A percentile compares a stretch with the other conserved stretches of the same genome.
These are phyloP conservation scores for Heliconius cydno DNA, from an alignment of 2,888 invertebrate species.

Conservation along the genomic window DNA sequence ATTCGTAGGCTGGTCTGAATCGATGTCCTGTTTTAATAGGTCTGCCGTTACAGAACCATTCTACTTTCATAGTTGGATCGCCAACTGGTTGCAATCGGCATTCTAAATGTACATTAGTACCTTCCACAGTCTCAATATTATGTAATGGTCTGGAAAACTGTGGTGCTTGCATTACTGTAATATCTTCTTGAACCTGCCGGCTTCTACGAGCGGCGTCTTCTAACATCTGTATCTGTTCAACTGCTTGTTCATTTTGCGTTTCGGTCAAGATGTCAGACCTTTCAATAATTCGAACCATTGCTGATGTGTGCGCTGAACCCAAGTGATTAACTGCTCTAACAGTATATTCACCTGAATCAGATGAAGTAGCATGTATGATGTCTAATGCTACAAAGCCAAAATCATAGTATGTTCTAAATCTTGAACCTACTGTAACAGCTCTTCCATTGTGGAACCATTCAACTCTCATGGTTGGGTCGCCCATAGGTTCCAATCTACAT, in stretches of 20 bases:
- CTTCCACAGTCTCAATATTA: constrained; percentile 94
- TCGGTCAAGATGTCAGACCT: constrained; percentile 93
- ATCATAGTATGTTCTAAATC: constrained; percentile 97
- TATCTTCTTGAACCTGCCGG: constrained; percentile 90
- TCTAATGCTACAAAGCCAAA: constrained; percentile 99
- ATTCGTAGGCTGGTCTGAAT: constrained; percentile 97
- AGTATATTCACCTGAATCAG: constrained; percentile 98
- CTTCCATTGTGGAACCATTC: constrained; percentile 98
- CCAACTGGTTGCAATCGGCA: constrained; percentile 95
- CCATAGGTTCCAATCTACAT: constrained; percentile 96
- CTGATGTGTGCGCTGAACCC: constrained; percentile 95
- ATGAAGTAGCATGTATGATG: constrained; percentile 95
- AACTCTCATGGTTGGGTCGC: constrained; percentile 97
- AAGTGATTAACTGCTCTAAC: constrained; percentile 96
- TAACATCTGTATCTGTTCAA: constrained; percentile 95
- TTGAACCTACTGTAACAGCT: constrained; percentile 93
- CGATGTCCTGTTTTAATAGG: constrained; percentile 96
- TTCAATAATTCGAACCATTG: constrained; percentile 93
- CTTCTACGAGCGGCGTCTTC: constrained; percentile 90
- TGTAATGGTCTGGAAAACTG: constrained; percentile 94
- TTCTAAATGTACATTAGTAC: constrained; percentile 96
- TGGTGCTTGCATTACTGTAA: constrained; percentile 92
- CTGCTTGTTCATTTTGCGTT: constrained; percentile 95
- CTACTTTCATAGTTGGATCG: constrained; percentile 95
- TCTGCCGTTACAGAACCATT: constrained; percentile 98